These are phyloP conservation scores for Phalanger gymnotis DNA, from an alignment of 2,797 vertebrate genomes.

Conservation along the genomic window DNA sequence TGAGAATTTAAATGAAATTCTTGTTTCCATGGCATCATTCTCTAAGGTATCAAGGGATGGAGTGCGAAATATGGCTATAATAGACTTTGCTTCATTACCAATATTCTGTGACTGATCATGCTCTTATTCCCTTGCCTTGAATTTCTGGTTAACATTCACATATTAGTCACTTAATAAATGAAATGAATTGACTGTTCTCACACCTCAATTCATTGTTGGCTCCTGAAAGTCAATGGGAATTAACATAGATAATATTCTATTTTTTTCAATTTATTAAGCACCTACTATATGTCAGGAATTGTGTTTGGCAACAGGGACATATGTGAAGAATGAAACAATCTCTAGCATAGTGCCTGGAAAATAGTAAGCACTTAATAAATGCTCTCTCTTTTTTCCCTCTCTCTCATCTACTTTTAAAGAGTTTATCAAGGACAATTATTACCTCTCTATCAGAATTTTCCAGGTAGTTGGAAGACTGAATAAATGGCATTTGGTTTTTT, in stretches of 20 bases:
- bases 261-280: slow-evolving; percentile 36
- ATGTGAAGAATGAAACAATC: not conserved
- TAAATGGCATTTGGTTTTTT: slow-evolving; percentile 57
- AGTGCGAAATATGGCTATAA: not conserved
- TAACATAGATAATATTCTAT: slow-evolving; percentile 44
- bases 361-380: not conserved
- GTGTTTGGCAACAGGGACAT: not conserved
- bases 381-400: not conserved
- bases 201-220: slow-evolving; percentile 37
- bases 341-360: not conserved
- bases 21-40: not conserved
- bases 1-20: not conserved
- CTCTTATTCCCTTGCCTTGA: not conserved
- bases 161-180: not conserved
- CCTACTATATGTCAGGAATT: not conserved
- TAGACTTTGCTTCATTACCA: not conserved
- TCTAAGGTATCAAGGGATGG: not conserved
- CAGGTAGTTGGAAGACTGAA: slow-evolving; percentile 28
- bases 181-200: slow-evolving; percentile 29
- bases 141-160: not conserved
- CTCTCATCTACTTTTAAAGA: not conserved
- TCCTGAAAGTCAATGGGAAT: slow-evolving; percentile 53
- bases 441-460: slow-evolving; percentile 55
- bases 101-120: not conserved
- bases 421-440: slow-evolving; percentile 48